Base-by-base conservation (phyloP, 2,113 vertebrate species). In the Hucho hucho region DNA sequence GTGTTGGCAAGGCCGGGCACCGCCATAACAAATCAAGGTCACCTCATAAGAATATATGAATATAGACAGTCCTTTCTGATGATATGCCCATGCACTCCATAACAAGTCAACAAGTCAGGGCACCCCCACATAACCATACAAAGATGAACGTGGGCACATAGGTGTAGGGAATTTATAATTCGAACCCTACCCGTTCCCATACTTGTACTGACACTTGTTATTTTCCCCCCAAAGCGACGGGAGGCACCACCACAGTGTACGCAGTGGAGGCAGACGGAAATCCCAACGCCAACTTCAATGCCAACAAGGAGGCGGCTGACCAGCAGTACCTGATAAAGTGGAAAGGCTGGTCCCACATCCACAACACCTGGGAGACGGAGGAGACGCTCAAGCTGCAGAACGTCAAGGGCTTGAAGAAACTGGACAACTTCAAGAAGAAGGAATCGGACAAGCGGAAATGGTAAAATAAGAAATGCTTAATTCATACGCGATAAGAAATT, bases 341-440 rank as follows among this genome's bases (percentile, higher is more conserved):
- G 98, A 99, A 99, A 89, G 97, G 97, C n/a, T 99, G 98, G 98
- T 98, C 98, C 3, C 97, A 98, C 84, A 98, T 99, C 81, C 98
- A 99, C 81, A 99, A 99, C 46, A 99, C 98, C 0, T 99, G 97
- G 98, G 98, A 99, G 88, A 99, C 96, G 0, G 98, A 99, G 79
- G 98, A 99, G 76, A 96, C 96, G 0, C 93, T 98, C 32, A 97
- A 98, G 74, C 91, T 96, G 63, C 98, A 99, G 88, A 99, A 99
- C 66, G 97, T 98, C 79, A 98, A 94, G 89, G 97, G 98, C 85
- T 98, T 99, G 97, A 99, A 99, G 90, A 99, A 99, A 84, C 87
- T 99, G 79, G 98, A 99, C 86, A 99, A 99, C 74, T 99, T 98
- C 47, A 98, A 98, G 89, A 99, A 99, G 89, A 99, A 99, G 84